Conservation (phyloP, 2,888 invertebrate genomes). For the Drosophila cognata region DNA sequence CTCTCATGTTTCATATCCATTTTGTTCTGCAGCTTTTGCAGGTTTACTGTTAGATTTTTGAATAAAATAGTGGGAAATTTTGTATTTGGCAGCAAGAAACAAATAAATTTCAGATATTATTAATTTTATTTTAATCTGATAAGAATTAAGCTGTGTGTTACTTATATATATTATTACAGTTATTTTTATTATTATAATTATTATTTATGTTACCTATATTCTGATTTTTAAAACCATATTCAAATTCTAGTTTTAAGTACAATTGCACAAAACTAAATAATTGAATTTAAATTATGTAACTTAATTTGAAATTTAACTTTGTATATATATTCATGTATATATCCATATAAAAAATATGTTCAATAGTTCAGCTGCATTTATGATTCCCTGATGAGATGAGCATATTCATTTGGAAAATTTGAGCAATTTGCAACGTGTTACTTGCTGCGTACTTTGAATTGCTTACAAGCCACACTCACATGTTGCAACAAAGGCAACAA, state of each 20-base stretch:
- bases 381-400: not conserved
- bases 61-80: constrained; percentile 62
- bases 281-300: not conserved
- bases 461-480: not conserved
- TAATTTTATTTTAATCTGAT: not conserved
- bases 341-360: not conserved
- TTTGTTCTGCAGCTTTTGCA: constrained; percentile 19
- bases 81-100: not conserved
- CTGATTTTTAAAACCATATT: too few relatives aligned
- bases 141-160: not conserved
- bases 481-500: constrained; percentile 5
- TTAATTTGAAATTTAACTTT: not conserved
- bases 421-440: not conserved
- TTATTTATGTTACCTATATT: too few relatives aligned
- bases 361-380: not conserved
- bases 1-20: constrained; percentile 61
- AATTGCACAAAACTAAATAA: not conserved
- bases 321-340: not conserved
- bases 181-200: too few relatives aligned
- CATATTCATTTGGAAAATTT: not conserved
- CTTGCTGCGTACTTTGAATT: not conserved
- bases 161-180: not conserved
- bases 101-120: not conserved
- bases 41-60: constrained; percentile 18
- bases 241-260: too few relatives aligned